Base-by-base conservation (phyloP, 1,140 invertebrate species). In the Nasonia longicornis region DNA sequence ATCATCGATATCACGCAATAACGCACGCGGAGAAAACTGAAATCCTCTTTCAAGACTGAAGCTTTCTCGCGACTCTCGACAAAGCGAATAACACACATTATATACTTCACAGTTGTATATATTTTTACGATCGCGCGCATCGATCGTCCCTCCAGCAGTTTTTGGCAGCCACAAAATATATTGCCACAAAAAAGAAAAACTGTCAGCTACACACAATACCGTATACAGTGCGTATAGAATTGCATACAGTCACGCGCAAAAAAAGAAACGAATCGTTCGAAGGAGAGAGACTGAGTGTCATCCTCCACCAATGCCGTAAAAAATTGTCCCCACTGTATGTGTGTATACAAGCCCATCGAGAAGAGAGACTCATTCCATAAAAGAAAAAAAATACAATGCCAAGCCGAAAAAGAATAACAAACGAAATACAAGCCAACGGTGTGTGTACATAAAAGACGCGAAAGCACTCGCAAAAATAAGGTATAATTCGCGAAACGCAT, bases 1-100 rank as follows among this genome's bases (percentile, higher is more conserved):
- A 58, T n/a, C 52, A n/a, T 58, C 14, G 52, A 58, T 26, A 26
- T 58, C 52, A 58, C 16, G 4, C 8, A 42, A 1, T 26, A 26
- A 26, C 26, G 26, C 52, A 7, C 52, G 52, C 52, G 52, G 20
- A 58, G 52, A 58, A 58, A 58, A 58, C 52, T 7, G 52, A n/a
- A 77, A 77, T 42, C 31, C 35, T 63, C 16, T n/a, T 76, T 67
- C 4, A 77, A 69, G 76, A 77, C 64, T 77, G 76, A 77, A 69
- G 64, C 35, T 58, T 58, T 58, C 45, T 48, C 45, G 16, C 52
- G 20, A 48, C 12, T 48, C 12, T 48, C 12, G 45, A 48, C 45
- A 16, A 48, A 48, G 45, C 14, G 45, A 48, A 42, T 16, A 16
- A 48, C 45, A 12, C 10, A 14, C 12, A 10, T 16, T 12, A 4